Conservation (phyloP, 2,797 vertebrate species). For the Siniperca undulata region DNA sequence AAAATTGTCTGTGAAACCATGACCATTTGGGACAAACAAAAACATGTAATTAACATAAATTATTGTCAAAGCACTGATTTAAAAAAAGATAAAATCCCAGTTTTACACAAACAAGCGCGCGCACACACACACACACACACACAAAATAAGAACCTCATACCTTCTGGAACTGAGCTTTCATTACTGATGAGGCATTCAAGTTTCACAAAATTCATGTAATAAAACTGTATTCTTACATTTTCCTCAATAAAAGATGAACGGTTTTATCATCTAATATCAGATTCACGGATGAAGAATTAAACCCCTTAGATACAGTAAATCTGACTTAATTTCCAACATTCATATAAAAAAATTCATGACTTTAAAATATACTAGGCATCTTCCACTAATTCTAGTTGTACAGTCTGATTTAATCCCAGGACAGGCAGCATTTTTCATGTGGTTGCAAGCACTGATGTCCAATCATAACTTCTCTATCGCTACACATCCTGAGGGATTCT, state of each 20-base stretch:
- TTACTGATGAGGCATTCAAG: background rate
- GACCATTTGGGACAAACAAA: background rate
- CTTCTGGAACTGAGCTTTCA: background rate
- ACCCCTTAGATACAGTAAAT: background rate
- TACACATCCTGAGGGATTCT: conserved; percentile 88
- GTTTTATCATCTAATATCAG: background rate
- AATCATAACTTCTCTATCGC: background rate
- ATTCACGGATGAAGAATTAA: background rate
- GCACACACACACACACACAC: background rate
- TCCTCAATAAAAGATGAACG: conserved; percentile 9
- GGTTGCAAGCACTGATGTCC: background rate
- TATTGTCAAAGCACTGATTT: background rate
- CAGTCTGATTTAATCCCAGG: background rate
- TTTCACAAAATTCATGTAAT: conserved; percentile 10
- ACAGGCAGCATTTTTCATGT: background rate
- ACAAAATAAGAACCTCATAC: background rate
- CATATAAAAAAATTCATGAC: background rate
- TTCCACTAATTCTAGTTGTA: background rate
- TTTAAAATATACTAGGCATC: background rate
- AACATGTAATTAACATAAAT: background rate
- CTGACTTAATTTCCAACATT: background rate
- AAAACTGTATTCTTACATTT: conserved; percentile 14
- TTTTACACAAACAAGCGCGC: background rate
- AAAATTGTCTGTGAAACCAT: background rate
- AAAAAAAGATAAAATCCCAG: background rate